A percentile compares a stretch with the other conserved stretches of the same genome.
phyloP scores from a whole-genome alignment of 2,888 invertebrate species.

The Antitype chi region DNA sequence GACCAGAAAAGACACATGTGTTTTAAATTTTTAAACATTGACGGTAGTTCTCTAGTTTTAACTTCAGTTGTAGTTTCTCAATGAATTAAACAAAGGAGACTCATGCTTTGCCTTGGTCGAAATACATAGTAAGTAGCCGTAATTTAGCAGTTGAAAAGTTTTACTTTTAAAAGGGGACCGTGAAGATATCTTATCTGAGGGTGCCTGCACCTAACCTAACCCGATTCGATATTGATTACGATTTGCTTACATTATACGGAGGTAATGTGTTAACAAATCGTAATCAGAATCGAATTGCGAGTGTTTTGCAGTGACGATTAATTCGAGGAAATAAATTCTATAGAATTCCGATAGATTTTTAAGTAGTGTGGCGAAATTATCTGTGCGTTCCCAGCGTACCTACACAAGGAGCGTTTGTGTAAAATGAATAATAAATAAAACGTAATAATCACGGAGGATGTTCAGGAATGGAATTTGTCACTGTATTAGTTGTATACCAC shows the following conservation, averaged over 20 bases:
- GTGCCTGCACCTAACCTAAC: too few species aligned
- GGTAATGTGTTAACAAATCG: background rate
- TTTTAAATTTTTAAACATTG: constrained; percentile 26
- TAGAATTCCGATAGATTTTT: constrained; percentile 31
- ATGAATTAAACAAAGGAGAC: background rate
- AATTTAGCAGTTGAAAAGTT: background rate
- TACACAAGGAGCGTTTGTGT: constrained; percentile 37
- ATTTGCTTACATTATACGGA: background rate
- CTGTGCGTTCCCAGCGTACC: constrained; percentile 3
- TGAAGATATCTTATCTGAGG: background rate
- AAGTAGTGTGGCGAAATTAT: constrained; percentile 16
- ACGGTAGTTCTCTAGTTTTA: background rate
- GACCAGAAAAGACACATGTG: background rate
- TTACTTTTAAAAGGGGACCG: background rate
- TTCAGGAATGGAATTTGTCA: too few species aligned
- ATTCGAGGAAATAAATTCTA: constrained; percentile 31
- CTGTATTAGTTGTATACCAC: too few species aligned
- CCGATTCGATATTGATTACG: too few species aligned
- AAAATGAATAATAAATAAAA: constrained; percentile 47
- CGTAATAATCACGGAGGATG: constrained; percentile 28
- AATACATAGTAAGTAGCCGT: background rate
- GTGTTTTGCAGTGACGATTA: constrained; percentile 21
- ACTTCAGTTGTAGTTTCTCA: background rate
- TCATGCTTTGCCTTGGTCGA: background rate
- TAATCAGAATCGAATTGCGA: constrained; percentile 22